Evolutionary conservation across 2,797 vertebrate genomes (phyloP).

Genomic region (Caiman crocodilus): DNA sequence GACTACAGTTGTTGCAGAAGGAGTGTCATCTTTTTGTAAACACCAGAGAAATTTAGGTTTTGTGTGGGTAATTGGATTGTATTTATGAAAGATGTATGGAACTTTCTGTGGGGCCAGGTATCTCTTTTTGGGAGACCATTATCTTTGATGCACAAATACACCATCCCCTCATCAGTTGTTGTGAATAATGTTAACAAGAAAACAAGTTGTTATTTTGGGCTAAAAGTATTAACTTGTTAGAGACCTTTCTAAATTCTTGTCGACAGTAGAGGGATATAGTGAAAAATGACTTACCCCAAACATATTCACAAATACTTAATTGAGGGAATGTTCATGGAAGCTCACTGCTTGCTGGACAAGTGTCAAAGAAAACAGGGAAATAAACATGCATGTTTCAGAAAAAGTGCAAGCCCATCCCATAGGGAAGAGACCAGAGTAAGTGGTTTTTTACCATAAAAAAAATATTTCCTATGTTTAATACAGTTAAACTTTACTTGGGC

Average conservation of each 20-base stretch:
- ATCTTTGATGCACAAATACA: neutral
- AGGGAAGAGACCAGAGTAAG: no score
- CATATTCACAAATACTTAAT: neutral
- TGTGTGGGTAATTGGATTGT: fast-evolving
- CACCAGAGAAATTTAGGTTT: neutral
- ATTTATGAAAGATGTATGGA: fast-evolving
- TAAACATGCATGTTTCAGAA: no score
- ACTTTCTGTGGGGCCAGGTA: neutral
- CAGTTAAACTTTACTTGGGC: no score
- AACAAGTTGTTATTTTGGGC: neutral
- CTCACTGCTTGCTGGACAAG: neutral
- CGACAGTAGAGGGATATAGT: neutral
- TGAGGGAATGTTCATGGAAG: neutral
- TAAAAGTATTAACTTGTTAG: neutral
- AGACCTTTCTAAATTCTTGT: neutral
- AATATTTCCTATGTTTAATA: no score
- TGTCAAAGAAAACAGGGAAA: neutral
- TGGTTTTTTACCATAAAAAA: no score
- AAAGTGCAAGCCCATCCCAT: no score
- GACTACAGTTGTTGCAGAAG: no score
- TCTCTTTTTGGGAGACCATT: neutral
- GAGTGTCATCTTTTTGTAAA: fast-evolving
- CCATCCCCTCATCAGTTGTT: neutral
- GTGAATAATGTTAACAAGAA: neutral
- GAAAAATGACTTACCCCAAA: neutral